phyloP scores from a whole-genome alignment of 2,888 invertebrate species.

The Eurytoma californica region DNA sequence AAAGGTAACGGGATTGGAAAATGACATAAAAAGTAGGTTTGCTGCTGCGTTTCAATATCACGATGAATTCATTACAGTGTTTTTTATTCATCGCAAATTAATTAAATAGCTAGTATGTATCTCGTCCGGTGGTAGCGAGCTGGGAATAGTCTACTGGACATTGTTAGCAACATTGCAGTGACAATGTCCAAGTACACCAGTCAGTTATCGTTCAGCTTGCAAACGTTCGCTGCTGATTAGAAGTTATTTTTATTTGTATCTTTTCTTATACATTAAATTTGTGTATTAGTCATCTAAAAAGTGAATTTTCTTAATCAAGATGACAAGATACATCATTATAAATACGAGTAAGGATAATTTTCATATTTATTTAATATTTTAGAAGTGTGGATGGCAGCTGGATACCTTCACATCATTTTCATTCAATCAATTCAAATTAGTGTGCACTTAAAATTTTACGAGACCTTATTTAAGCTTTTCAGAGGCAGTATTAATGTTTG shows the following conservation, averaged over 20 bases:
- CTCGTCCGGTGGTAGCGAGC: constrained; percentile 5
- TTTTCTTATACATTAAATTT: neutral
- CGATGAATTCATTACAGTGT: constrained; percentile 26
- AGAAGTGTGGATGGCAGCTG: too few relatives aligned
- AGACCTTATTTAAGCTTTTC: too few relatives aligned
- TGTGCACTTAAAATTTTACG: too few relatives aligned
- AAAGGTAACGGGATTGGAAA: constrained; percentile 20
- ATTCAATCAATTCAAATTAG: too few relatives aligned
- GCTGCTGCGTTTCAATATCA: constrained; percentile 11
- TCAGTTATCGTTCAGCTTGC: neutral
- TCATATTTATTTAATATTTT: neutral
- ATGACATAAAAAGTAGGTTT: constrained; percentile 4
- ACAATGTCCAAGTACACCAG: neutral
- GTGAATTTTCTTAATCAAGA: neutral
- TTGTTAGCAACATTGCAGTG: too few relatives aligned
- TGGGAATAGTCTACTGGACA: too few relatives aligned
- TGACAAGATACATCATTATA: constrained; percentile 20
- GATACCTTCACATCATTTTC: neutral
- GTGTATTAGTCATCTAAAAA: too few relatives aligned
- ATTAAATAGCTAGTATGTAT: constrained; percentile 11
- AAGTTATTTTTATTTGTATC: neutral
- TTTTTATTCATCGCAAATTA: neutral
- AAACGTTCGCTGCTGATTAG: neutral
- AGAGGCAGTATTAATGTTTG: too few relatives aligned
- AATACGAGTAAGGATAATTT: constrained; percentile 8